These are phyloP conservation scores for Drosophila pandora DNA, from an alignment of 1,140 invertebrate species.

Conservation along the genomic window DNA sequence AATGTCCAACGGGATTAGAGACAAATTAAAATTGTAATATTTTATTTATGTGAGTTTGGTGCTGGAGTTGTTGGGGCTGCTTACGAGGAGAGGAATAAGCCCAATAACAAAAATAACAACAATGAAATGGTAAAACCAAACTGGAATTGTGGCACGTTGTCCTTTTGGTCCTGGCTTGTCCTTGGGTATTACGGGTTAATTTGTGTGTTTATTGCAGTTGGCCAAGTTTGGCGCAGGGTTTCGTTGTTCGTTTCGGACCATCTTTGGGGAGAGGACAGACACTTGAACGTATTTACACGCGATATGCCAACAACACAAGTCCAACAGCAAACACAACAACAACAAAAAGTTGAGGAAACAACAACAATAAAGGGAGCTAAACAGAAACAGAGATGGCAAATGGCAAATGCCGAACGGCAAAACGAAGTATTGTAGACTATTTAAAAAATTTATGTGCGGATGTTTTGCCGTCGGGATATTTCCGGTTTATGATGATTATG, in stretches of 20 bases:
- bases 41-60: conserved; percentile 73
- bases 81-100: conserved; percentile 28
- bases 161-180: conserved; percentile 57
- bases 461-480: conserved; percentile 83
- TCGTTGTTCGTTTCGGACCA: conserved; percentile 29
- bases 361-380: conserved; percentile 24
- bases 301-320: conserved; percentile 57
- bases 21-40: conserved; percentile 83
- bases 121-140: conserved; percentile 34
- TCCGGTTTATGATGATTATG: conserved; percentile 83
- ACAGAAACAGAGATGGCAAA: conserved; percentile 52
- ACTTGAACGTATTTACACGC: conserved; percentile 79
- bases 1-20: conserved; percentile 74
- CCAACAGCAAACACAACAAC: conserved; percentile 15
- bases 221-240: conserved; percentile 63
- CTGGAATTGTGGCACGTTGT: conserved; percentile 67
- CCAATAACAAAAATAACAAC: conserved; percentile 27
- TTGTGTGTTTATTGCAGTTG: conserved; percentile 82
- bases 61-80: conserved; percentile 20
- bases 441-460: conserved; percentile 83
- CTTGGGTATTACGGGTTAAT: conserved; percentile 80
- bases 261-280: conserved; percentile 56
- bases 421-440: conserved; percentile 82
- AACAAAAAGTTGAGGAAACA: conserved; percentile 6
- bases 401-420: conserved; percentile 66